Percentiles rank a stretch among this genome's conserved stretches.
phyloP scores from a whole-genome alignment of 1,140 invertebrate species.

The Drosophila fuyamai region DNA sequence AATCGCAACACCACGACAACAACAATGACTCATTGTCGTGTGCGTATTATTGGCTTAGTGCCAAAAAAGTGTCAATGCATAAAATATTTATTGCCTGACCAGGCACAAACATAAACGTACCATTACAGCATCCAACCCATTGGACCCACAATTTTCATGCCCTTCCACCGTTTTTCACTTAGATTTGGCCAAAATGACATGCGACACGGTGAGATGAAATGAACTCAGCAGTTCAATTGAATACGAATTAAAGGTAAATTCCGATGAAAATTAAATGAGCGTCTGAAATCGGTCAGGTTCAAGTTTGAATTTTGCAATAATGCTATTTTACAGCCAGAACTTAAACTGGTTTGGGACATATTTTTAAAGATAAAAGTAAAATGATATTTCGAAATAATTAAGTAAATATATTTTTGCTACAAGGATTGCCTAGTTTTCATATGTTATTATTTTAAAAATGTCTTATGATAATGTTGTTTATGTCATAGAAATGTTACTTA shows the following conservation, averaged over 20 bases:
- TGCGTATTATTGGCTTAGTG: constrained; percentile 62
- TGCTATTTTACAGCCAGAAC: no score
- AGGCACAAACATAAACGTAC: constrained; percentile 36
- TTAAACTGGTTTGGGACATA: no score
- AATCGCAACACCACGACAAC: constrained; percentile 25
- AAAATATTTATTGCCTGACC: constrained; percentile 62
- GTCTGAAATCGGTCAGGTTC: no score
- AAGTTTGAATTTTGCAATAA: no score
- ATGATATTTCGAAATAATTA: no score
- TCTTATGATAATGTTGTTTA: no score
- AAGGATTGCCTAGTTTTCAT: no score
- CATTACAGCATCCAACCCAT: constrained; percentile 6
- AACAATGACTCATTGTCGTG: constrained; percentile 59
- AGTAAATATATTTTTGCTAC: no score
- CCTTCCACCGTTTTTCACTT: constrained; percentile 24
- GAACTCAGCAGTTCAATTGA: constrained; percentile 14
- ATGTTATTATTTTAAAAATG: no score
- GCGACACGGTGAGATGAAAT: constrained; percentile 14
- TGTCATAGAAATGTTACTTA: no score
- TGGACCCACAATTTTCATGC: neutral
- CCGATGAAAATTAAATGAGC: neutral
- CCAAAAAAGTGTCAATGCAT: constrained; percentile 64
- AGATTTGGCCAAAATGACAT: constrained; percentile 22
- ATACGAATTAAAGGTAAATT: constrained; percentile 4
- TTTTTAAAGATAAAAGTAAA: no score